Conservation (phyloP, 2,113 vertebrate genomes). For the Pagrus major region DNA sequence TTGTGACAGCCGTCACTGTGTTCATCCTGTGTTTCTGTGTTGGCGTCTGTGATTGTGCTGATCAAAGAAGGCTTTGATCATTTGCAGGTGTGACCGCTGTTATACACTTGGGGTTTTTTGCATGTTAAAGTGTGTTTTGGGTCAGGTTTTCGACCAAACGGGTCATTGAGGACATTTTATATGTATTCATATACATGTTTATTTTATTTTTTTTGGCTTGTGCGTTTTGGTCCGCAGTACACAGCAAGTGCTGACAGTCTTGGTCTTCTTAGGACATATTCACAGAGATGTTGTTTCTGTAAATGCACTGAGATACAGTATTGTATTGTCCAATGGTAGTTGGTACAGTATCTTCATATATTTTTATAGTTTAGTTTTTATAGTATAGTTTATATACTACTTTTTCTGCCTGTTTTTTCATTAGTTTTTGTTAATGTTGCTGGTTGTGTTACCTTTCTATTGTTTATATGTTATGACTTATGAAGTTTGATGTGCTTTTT, state of each 20-base stretch:
- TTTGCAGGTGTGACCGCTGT: conserved; percentile 7
- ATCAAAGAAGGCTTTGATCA: conserved; percentile 13
- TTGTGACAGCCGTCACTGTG: neutral
- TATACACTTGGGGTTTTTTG: too few relatives aligned
- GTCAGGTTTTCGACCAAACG: neutral
- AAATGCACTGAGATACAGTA: neutral
- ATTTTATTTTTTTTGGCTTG: too few relatives aligned
- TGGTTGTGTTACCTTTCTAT: neutral
- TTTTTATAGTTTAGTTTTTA: too few relatives aligned
- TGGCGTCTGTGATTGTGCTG: conserved; percentile 6
- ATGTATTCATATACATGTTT: neutral
- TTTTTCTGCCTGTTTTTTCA: neutral
- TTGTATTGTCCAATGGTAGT: neutral
- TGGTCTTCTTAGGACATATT: neutral
- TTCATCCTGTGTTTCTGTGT: neutral
- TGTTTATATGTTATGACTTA: too few relatives aligned
- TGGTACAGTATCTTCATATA: neutral
- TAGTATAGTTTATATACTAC: neutral
- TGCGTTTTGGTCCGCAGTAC: neutral
- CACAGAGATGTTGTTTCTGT: neutral
- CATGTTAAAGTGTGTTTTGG: neutral
- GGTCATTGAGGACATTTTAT: neutral
- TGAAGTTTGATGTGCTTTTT: conserved; percentile 11
- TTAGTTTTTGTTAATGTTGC: neutral
- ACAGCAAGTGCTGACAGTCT: neutral